Base-by-base conservation (phyloP, 2,797 vertebrate species). In the Emydoidea blandingii region DNA sequence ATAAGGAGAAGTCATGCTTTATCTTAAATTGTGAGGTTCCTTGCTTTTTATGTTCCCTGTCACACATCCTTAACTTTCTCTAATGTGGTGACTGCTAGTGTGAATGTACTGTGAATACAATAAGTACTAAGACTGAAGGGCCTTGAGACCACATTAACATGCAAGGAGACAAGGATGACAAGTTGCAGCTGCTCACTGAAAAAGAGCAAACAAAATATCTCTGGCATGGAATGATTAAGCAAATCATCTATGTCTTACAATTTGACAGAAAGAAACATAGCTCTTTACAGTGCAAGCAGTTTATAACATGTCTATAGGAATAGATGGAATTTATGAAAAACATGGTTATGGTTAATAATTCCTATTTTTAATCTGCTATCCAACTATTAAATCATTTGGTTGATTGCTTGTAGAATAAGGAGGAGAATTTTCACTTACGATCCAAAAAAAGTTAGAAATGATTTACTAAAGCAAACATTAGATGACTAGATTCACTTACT, bases 171-270 rank as follows among this genome's bases (percentile, higher is more conserved):
- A 59, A 57, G 81, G 82, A 44, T 91, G 88, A 95, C 85, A 91
- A 87, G 56, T 52, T 85, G 91, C 93, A 97, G 91, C 96, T 97
- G 91, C 87, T 95, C 88, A 79, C 68, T 50, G 54, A 79, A 95
- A 89, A 83, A 53, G n/a, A 86, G 37, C 65, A 8, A 12, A 86
- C 83, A 44, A 92, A 53, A 1, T 2, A 16, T 83, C 82, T 87
- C 72, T 3, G 2, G 56, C 12, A 16, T 86, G 53, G 41, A 74
- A 59, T 47, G 21, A 79, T 53, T n/a, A 74, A 91, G 19, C 5
- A 3, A 89, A 94, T 91, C 65, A 59, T 78, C 50, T 65, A 12
- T 0, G 0, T n/a, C n/a, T n/a, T 34, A 21, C 34, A 21, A n/a
- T 41, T 93, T 18, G 44, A 0, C 2, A 8, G 68, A 57, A 90